Evolutionary conservation across 92 coral and sea anemone species (phyloP), one percentile per base, ranked within the genome.

Genomic region (Pocillopora grandis): DNA sequence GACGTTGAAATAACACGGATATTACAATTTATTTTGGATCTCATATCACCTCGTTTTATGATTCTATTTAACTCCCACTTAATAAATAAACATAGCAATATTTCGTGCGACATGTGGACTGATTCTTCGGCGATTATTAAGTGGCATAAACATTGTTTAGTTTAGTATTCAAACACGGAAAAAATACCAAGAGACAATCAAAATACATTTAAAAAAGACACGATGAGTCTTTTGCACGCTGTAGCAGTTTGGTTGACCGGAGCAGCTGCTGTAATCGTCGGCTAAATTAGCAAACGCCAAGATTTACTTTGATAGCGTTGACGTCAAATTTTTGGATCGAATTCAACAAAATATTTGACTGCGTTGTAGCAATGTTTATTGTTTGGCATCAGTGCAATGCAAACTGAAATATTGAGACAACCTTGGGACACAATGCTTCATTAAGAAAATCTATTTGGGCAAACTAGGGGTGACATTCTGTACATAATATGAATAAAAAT

Each of bases 341-440:
- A 78, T 63, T 78, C 60, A 23, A 79, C 57, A 27, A 23, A 27
- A 8, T 79, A 52, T 79, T 66, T 79, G 83, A 79, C 21, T 21
- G 58, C 23, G 7, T 27, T 12, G 14, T 49, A 49, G 5, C 37
- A 35, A 7, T 79, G 83, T 79, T 79, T 67, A 52, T 17, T 60
- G n/a, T 35, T 9, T 36, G 66, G 33, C 20, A 14, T 65, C 49
- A 76, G 49, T 57, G 66, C 12, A 58, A 27, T 16, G 13, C 37
- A 12, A 76, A 27, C 76, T n/a, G 33, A 17, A 52, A 52, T 74
- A 20, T 70, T 70, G 12, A 37, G 42, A 18, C 8, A 18, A 35
- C 33, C 56, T 42, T 0, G 75, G 15, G 33, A 70, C 55, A 70
- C 52, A 35, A 70, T 70, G 33, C 55, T 42, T 70, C 42, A 70